Evolutionary conservation across 1,140 invertebrate species (phyloP).

Genomic region (Leptopilina clavipes): DNA sequence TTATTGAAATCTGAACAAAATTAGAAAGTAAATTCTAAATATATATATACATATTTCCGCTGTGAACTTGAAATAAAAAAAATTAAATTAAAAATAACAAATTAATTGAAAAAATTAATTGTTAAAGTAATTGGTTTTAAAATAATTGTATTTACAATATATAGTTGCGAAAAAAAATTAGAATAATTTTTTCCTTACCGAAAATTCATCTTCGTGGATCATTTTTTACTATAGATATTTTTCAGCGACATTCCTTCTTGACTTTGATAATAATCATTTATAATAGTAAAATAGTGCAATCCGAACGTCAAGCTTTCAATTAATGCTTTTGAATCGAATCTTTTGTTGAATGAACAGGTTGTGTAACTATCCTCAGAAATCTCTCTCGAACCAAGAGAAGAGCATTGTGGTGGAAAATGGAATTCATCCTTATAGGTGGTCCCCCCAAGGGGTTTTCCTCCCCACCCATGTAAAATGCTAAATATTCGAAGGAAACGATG

Average conservation of each 20-base stretch:
- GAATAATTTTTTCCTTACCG: too few relatives aligned
- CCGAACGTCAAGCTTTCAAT: slow-evolving; percentile 31
- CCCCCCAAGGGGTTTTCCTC: slow-evolving; percentile 35
- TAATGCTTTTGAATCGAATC: slow-evolving; percentile 21
- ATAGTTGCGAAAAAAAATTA: too few relatives aligned
- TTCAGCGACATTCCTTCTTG: too few relatives aligned
- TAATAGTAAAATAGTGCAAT: neutral
- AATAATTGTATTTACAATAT: too few relatives aligned
- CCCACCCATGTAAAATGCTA: slow-evolving; percentile 41
- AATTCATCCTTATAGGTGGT: slow-evolving; percentile 29
- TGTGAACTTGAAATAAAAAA: too few relatives aligned
- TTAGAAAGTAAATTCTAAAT: neutral
- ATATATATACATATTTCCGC: too few relatives aligned
- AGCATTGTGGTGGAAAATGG: slow-evolving; percentile 30
- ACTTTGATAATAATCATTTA: too few relatives aligned
- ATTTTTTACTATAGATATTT: too few relatives aligned
- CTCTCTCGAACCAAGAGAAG: slow-evolving; percentile 18
- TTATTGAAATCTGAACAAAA: neutral
- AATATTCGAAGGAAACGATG: slow-evolving; percentile 44
- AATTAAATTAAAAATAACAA: too few relatives aligned
- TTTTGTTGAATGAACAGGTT: slow-evolving; percentile 27
- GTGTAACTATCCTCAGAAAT: slow-evolving; percentile 9
- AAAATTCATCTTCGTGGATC: too few relatives aligned
- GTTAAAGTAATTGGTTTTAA: too few relatives aligned
- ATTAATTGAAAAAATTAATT: too few relatives aligned